These are phyloP conservation scores for Caenorhabditis wallacei DNA, from an alignment of 2,888 invertebrate genomes.

Conservation along the genomic window DNA sequence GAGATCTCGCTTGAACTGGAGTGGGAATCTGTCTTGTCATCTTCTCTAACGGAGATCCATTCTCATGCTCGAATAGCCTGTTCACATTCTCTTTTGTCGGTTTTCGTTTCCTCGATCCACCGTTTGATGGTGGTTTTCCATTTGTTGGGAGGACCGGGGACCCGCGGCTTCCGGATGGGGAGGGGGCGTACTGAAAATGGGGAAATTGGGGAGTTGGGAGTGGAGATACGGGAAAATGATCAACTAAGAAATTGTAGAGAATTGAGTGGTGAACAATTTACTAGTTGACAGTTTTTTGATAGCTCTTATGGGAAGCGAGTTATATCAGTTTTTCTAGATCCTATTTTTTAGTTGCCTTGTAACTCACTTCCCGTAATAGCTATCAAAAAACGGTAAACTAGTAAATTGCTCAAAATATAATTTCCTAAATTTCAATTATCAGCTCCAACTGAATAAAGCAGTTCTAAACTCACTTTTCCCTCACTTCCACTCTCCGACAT, in stretches of 20 bases:
- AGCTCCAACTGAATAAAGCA: no score
- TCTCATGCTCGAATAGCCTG: slow-evolving; percentile 31
- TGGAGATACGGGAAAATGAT: not conserved
- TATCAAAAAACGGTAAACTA: no score
- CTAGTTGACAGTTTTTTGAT: no score
- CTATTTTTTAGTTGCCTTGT: no score
- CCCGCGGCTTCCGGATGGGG: slow-evolving; percentile 65
- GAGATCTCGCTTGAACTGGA: slow-evolving; percentile 50
- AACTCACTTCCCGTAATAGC: no score
- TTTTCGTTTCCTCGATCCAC: slow-evolving; percentile 77
- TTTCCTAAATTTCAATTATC: no score
- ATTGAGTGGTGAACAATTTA: no score
- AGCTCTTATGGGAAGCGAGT: no score
- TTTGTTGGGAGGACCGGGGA: slow-evolving; percentile 56
- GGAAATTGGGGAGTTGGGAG: not conserved
- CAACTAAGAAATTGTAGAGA: not conserved
- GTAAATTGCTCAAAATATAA: no score
- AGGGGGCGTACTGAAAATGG: slow-evolving; percentile 58
- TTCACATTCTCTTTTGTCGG: slow-evolving; percentile 75
- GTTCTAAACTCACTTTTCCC: slow-evolving; percentile 52
- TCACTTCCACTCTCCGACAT: slow-evolving; percentile 72
- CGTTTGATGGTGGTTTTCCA: slow-evolving; percentile 59
- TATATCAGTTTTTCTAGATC: no score
- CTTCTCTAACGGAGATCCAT: slow-evolving; percentile 39
- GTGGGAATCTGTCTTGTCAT: slow-evolving; percentile 28